Evolutionary conservation across 1,140 invertebrate species (phyloP).

Genomic region (Maconellicoccus hirsutus): DNA sequence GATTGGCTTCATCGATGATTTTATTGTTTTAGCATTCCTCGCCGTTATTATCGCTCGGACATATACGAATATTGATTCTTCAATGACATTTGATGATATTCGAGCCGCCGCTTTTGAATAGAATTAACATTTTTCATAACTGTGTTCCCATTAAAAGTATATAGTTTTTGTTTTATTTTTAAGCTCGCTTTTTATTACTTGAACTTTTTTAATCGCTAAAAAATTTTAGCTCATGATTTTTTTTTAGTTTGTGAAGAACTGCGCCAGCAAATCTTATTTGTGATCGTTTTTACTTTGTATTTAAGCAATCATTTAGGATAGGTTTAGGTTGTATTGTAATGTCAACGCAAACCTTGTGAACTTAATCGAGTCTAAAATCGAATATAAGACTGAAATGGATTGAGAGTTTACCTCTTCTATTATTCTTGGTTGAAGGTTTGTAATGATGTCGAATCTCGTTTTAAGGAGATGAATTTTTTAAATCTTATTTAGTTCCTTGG

Average conservation of each 20-base stretch:
- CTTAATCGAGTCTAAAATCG: not conserved
- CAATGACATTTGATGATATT: not conserved
- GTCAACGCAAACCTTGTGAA: not conserved
- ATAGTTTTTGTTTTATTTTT: not conserved
- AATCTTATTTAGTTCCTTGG: no score
- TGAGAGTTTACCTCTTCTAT: not conserved
- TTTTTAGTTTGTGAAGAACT: not conserved
- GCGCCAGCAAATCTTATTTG: not conserved
- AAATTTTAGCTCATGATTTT: not conserved
- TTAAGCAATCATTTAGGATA: not conserved
- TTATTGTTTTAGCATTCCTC: not conserved
- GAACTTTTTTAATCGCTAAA: not conserved
- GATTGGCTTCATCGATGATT: not conserved
- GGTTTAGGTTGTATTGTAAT: not conserved
- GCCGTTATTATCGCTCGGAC: not conserved
- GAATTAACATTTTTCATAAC: not conserved
- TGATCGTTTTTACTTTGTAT: not conserved
- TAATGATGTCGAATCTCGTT: no score
- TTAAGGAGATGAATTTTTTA: no score
- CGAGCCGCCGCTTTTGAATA: slow-evolving; percentile 13
- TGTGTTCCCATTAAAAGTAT: not conserved
- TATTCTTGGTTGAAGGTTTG: no score
- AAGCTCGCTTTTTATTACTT: not conserved
- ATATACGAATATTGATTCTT: slow-evolving; percentile 3
- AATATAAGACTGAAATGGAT: slow-evolving; percentile 2